These are phyloP conservation scores for Stictocephala bisonia DNA, from an alignment of 2,888 invertebrate genomes.

Conservation along the genomic window DNA sequence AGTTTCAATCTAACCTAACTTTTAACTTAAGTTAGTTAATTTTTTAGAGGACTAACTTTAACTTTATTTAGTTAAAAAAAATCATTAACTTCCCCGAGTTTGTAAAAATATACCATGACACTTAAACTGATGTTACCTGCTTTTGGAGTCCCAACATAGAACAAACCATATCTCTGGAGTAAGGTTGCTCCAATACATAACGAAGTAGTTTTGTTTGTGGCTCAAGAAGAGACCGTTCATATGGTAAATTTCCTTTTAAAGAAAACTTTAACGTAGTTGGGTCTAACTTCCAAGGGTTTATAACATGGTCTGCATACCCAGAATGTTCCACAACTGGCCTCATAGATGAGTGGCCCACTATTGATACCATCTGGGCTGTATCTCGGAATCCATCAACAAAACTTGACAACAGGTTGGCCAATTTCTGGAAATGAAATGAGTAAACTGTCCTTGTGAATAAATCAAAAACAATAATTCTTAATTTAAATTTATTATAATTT, in stretches of 20 bases:
- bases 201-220: constrained; percentile 89
- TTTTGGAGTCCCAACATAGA: constrained; percentile 94
- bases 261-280: constrained; percentile 80
- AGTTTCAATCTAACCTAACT: too few species aligned
- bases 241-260: constrained; percentile 81
- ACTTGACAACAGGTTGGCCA: constrained; percentile 85
- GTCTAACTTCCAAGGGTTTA: constrained; percentile 94
- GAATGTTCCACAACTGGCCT: constrained; percentile 94
- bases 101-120: too few species aligned
- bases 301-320: constrained; percentile 88
- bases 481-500: too few species aligned
- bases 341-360: constrained; percentile 90
- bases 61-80: too few species aligned
- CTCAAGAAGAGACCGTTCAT: constrained; percentile 86
- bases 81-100: too few species aligned
- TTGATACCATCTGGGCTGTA: constrained; percentile 96
- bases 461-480: too few species aligned
- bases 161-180: constrained; percentile 96
- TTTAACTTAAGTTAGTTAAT: too few species aligned
- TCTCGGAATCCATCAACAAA: constrained; percentile 94
- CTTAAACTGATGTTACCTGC: constrained; percentile 69
- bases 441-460: too few species aligned
- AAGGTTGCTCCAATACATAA: constrained; percentile 94
- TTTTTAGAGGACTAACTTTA: too few species aligned
- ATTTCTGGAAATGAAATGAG: constrained; percentile 71